phyloP scores from a whole-genome alignment of 2,888 invertebrate species.

The Eueremaeus valkanovi region DNA sequence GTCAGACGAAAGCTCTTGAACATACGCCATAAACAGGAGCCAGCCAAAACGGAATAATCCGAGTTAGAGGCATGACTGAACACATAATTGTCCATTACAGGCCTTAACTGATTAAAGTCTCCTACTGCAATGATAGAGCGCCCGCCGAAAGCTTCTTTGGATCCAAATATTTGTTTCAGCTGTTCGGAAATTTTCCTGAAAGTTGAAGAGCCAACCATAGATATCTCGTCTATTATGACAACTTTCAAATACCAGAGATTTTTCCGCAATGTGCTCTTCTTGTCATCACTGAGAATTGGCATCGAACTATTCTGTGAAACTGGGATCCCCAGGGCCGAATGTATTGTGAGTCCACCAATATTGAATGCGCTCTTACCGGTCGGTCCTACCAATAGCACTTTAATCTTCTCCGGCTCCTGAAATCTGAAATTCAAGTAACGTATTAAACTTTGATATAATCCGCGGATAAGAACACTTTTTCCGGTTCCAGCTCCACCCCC shows the following conservation, averaged over 20 bases:
- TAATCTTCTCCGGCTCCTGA: not conserved
- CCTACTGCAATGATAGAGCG: slow-evolving; percentile 50
- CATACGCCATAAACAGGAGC: not conserved
- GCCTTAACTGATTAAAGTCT: slow-evolving; percentile 46
- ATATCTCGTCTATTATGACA: slow-evolving; percentile 48
- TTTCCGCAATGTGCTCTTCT: slow-evolving; percentile 38
- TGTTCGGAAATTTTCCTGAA: slow-evolving; percentile 49
- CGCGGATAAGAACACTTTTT: slow-evolving; percentile 45
- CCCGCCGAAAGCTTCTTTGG: slow-evolving; percentile 49
- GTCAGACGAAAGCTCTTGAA: slow-evolving; percentile 41
- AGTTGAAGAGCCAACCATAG: slow-evolving; percentile 47
- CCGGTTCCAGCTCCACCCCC: slow-evolving; percentile 48
- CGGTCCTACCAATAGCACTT: slow-evolving; percentile 44
- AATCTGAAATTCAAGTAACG: not conserved
- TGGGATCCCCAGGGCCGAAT: slow-evolving; percentile 46
- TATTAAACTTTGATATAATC: slow-evolving; percentile 43
- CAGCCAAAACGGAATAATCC: not conserved
- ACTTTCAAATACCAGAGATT: slow-evolving; percentile 41
- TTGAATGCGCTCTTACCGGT: slow-evolving; percentile 49
- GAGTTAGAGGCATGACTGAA: not conserved
- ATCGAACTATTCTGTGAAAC: not conserved
- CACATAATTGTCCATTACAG: slow-evolving; percentile 27
- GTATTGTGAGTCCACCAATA: slow-evolving; percentile 48
- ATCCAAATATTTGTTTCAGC: slow-evolving; percentile 49
- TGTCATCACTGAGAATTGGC: not conserved